A percentile compares a stretch with the other conserved stretches of the same genome.
These are phyloP conservation scores for Phoebastria nigripes DNA, from an alignment of 2,797 vertebrate species.

Conservation along the genomic window DNA sequence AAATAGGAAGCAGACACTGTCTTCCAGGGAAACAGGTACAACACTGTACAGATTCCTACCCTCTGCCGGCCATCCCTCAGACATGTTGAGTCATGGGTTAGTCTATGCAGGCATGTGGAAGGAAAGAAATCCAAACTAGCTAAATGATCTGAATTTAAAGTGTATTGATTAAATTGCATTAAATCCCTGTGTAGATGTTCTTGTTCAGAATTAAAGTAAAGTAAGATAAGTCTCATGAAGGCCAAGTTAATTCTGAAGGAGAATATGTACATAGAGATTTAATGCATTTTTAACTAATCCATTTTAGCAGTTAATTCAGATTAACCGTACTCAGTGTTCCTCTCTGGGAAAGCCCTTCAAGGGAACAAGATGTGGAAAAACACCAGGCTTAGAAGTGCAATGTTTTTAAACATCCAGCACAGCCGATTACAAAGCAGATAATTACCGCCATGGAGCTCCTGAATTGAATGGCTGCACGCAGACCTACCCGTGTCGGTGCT, in stretches of 20 bases:
- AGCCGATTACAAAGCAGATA: neutral
- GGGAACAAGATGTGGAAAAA: neutral
- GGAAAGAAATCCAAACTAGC: neutral
- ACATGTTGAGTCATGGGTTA: neutral
- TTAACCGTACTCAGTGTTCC: neutral
- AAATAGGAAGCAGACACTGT: neutral
- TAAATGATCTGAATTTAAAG: neutral
- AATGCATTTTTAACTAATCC: conserved; percentile 47
- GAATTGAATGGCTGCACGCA: neutral
- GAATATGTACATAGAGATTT: neutral
- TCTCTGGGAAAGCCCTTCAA: conserved; percentile 4
- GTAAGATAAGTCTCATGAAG: conserved; percentile 25
- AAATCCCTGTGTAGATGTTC: conserved; percentile 11
- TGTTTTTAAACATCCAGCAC: neutral
- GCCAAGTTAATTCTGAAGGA: conserved; percentile 23
- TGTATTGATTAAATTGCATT: conserved; percentile 17
- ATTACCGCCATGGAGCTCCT: neutral
- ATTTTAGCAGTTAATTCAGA: conserved; percentile 50
- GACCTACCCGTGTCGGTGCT: neutral
- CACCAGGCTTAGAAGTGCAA: neutral
- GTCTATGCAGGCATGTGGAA: neutral
- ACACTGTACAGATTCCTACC: neutral
- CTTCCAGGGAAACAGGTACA: neutral
- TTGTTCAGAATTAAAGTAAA: conserved; percentile 38
- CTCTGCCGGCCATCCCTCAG: neutral